These are phyloP conservation scores for Meriones psammophilus DNA, from an alignment of 2,797 vertebrate genomes.

Conservation along the genomic window DNA sequence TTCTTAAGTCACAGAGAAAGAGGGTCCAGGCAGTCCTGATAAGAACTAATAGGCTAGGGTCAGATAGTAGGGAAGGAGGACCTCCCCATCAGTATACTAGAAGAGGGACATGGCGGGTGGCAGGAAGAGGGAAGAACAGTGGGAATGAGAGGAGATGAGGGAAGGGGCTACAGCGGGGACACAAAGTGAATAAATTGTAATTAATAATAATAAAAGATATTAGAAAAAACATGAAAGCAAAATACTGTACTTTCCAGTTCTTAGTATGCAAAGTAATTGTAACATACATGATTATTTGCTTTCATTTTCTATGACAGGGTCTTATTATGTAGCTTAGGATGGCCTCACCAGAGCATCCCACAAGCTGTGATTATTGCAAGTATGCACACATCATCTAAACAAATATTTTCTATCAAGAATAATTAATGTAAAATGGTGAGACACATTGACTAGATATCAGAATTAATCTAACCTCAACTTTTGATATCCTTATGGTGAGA, in stretches of 20 bases:
- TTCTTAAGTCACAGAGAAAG: too few relatives aligned
- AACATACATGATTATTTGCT: neutral
- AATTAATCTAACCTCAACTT: constrained; percentile 66
- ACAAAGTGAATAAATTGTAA: too few relatives aligned
- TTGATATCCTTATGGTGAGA: constrained; percentile 77
- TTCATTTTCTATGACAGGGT: too few relatives aligned
- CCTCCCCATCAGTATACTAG: too few relatives aligned
- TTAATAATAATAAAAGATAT: neutral
- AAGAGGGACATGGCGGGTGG: too few relatives aligned
- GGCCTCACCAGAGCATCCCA: too few relatives aligned
- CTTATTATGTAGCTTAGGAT: neutral
- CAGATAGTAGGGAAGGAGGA: too few relatives aligned
- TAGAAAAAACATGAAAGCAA: neutral
- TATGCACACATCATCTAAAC: neutral
- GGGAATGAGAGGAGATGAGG: too few relatives aligned
- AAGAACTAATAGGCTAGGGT: too few relatives aligned
- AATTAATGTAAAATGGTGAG: constrained; percentile 21
- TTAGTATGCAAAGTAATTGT: neutral
- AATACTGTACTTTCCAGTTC: neutral
- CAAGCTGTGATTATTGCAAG: neutral
- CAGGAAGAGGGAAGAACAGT: too few relatives aligned
- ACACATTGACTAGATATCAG: constrained; percentile 78
- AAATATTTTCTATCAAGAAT: neutral
- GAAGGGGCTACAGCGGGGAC: too few relatives aligned
- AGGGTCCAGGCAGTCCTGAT: too few relatives aligned